Base-by-base conservation (phyloP, 2,888 invertebrate species). In the Tinea semifulvella region DNA sequence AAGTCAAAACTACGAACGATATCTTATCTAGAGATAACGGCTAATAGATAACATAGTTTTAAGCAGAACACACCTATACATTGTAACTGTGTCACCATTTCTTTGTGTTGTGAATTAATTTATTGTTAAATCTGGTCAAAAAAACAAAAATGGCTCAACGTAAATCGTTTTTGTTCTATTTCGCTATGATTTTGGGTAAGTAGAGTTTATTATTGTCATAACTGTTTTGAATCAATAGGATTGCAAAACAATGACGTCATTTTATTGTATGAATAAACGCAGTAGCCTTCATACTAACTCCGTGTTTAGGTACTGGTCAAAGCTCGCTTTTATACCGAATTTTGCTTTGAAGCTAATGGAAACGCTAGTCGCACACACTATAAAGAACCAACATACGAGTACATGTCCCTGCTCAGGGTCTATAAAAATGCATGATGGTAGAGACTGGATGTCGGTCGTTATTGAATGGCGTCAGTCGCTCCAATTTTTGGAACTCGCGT, bases 161-260 rank as follows among this genome's bases (percentile, higher is more conserved):
- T 49, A 76, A 58, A 55, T 63, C 79, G 2, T 49, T 75, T 20
- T 65, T 70, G 60, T 82, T 81, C 56, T 84, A 82, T 55, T 64
- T 84, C n/a, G 74, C 83, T 28, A 66, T 81, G 46, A 58, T 82
- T 53, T 64, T 84, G 48, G 80, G 84, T 84, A 57, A 68, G 79
- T 72, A 17, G 11, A 27, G 4, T 31, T 13, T 7, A 2, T 13
- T 6, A 14, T 31, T 31, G 31, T 31, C 6, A 7, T 4, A 27
- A 5, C 28, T 35, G 18, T 28, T 4, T 4, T 28, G n/a, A 11
- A 11, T 28, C 10, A n/a, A 28, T 11, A 28, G n/a, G 14, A 31
- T 6, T 36, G 14, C 7, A 36, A 36, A 36, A 36, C 36, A 16
- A 18, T 36, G 36, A 36, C 36, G 36, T 36, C 36, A 36, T 36